These are phyloP conservation scores for Yponomeuta sedellus DNA, from an alignment of 2,888 invertebrate species.

Conservation along the genomic window DNA sequence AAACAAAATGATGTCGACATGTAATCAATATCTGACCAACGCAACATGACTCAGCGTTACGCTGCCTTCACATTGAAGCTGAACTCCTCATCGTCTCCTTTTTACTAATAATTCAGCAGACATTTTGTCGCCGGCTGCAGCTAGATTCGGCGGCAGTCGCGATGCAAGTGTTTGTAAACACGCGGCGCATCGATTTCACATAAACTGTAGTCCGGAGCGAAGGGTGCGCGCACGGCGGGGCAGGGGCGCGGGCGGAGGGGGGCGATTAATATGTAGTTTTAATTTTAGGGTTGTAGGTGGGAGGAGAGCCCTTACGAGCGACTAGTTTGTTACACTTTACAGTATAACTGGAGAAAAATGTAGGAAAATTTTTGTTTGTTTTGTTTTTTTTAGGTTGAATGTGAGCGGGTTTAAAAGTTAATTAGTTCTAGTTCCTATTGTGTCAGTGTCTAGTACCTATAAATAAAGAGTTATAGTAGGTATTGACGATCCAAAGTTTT, in stretches of 20 bases:
- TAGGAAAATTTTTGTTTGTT: no score
- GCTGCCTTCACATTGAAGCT: neutral
- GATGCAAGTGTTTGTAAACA: conserved; percentile 72
- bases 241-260: conserved; percentile 8
- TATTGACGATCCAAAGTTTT: no score
- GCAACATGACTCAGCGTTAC: neutral
- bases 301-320: neutral
- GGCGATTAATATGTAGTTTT: conserved; percentile 17
- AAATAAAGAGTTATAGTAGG: no score
- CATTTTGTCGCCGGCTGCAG: neutral
- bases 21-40: neutral
- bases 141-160: neutral
- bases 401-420: no score
- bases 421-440: no score
- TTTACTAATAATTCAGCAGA: no score
- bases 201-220: conserved; percentile 44
- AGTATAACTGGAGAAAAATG: neutral
- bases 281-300: neutral
- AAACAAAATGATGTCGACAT: neutral
- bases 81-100: no score
- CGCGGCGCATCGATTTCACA: conserved; percentile 73
- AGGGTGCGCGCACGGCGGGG: conserved; percentile 1
- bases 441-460: no score
- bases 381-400: no score
- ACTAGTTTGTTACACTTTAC: neutral